A percentile compares a stretch with the other conserved stretches of the same genome.
These are phyloP conservation scores for Saccopteryx bilineata DNA, from an alignment of 2,113 vertebrate species.

Conservation along the genomic window DNA sequence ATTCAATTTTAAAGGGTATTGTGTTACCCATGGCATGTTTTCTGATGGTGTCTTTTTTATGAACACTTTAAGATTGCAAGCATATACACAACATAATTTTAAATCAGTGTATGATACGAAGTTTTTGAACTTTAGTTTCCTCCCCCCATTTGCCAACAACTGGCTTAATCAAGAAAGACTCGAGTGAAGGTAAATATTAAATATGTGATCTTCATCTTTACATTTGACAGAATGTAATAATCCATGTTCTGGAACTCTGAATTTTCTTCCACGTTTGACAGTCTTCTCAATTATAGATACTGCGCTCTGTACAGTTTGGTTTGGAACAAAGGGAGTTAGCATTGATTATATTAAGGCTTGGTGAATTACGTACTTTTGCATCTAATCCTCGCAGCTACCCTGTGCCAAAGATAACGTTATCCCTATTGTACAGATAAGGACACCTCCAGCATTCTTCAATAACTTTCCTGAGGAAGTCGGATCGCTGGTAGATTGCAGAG, in stretches of 20 bases:
- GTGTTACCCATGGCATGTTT: slow-evolving; percentile 19
- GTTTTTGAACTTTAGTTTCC: background rate
- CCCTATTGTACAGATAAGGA: slow-evolving; percentile 12
- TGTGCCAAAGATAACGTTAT: slow-evolving; percentile 59
- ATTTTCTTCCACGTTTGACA: slow-evolving; percentile 55
- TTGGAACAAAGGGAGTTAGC: background rate
- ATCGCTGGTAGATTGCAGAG: background rate
- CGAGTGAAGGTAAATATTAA: slow-evolving; percentile 58
- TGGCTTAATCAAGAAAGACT: slow-evolving; percentile 52
- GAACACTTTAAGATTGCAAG: slow-evolving; percentile 13
- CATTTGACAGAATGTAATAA: background rate
- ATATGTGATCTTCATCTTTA: slow-evolving; percentile 37
- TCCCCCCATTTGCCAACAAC: background rate
- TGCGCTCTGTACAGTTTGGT: slow-evolving; percentile 22
- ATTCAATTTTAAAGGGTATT: slow-evolving; percentile 36
- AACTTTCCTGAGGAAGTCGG: slow-evolving; percentile 41
- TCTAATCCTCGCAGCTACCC: slow-evolving; percentile 44
- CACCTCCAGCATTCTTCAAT: slow-evolving; percentile 37
- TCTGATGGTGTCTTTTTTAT: slow-evolving; percentile 13
- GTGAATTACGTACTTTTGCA: slow-evolving; percentile 28
- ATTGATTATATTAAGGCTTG: slow-evolving; percentile 28
- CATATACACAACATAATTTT: slow-evolving; percentile 19
- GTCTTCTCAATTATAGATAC: slow-evolving; percentile 56
- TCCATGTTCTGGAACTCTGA: background rate
- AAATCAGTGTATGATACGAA: background rate